Evolutionary conservation across 2,888 invertebrate genomes (phyloP), one percentile per base, ranked within the genome.

Genomic region (Crematogaster levior): DNA sequence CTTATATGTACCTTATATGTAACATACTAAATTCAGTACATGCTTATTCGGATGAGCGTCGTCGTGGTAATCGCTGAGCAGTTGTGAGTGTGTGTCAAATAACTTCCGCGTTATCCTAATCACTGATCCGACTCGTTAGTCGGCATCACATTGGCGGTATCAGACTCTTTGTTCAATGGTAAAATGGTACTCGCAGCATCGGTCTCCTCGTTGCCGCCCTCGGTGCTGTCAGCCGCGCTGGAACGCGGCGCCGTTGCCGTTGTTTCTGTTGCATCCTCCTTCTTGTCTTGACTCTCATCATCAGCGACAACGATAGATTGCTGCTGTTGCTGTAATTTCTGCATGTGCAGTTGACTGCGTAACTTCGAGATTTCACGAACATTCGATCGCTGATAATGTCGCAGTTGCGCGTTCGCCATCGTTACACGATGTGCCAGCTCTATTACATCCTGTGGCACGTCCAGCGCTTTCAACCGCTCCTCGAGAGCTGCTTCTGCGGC

Each of bases 221-320:
- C 93, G 56, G 93, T 94, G 83, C 93, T 93, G 73, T 93, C 93
- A 7, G 77, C 77, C 24, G 92, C 92, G 85, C 91, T 93, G 5
- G 92, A 89, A 18, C 66, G 77, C 24, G 68, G 43, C 18, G 68
- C 43, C 18, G 51, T 74, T 48, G 60, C 34, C 40, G 56, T 56
- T 24, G 87, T 85, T 18, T 27, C 21, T 4, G 88, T 85, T 60
- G 75, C 77, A 51, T 85, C 86, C 63, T 86, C 87, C 37, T 88
- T 85, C 37, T 90, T 90, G 60, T 87, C 90, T 61, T 72, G 77
- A 21, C 72, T 83, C 12, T 1, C 18, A 15, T 77, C 43, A 48
- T 68, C 73, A 27, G 77, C 73, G 58, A 61, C 51, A 37, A 80
- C 65, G 15, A n/a, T 12, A 10, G 48, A 18, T n/a, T 48, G 48